Evolutionary conservation across 1,140 invertebrate species (phyloP).

Genomic region (Euglossa dilemma): DNA sequence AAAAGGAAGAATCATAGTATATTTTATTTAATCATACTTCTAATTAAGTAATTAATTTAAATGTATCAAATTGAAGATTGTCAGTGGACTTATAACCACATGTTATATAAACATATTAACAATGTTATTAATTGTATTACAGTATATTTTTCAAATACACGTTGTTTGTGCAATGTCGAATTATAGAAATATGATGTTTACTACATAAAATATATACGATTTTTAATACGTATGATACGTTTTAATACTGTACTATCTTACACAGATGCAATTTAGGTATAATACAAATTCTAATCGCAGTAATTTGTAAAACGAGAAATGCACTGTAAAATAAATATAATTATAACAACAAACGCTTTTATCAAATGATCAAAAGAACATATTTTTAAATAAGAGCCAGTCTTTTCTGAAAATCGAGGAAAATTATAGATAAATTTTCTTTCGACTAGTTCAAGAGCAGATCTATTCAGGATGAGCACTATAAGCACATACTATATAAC

Average conservation of each 20-base stretch:
- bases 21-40: too few relatives aligned
- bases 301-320: constrained; percentile 29
- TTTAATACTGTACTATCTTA: constrained; percentile 37
- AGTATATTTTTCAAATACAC: neutral
- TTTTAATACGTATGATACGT: constrained; percentile 12
- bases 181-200: neutral
- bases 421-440: constrained; percentile 30
- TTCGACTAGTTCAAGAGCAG: constrained; percentile 49
- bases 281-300: constrained; percentile 36
- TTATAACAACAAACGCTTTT: constrained; percentile 34
- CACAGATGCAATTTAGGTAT: constrained; percentile 20
- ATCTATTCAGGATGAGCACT: constrained; percentile 40
- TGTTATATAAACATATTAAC: neutral
- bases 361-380: constrained; percentile 19
- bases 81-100: neutral
- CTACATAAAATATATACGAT: neutral
- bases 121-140: neutral
- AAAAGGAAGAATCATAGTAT: too few relatives aligned
- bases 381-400: constrained; percentile 33
- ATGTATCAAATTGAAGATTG: too few relatives aligned
- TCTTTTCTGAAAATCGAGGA: constrained; percentile 37
- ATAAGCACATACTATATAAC: neutral
- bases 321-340: constrained; percentile 35
- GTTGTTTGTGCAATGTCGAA: neutral
- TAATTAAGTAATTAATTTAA: too few relatives aligned